Conservation (phyloP, 2,797 vertebrate species). For the Poecilia picta region DNA sequence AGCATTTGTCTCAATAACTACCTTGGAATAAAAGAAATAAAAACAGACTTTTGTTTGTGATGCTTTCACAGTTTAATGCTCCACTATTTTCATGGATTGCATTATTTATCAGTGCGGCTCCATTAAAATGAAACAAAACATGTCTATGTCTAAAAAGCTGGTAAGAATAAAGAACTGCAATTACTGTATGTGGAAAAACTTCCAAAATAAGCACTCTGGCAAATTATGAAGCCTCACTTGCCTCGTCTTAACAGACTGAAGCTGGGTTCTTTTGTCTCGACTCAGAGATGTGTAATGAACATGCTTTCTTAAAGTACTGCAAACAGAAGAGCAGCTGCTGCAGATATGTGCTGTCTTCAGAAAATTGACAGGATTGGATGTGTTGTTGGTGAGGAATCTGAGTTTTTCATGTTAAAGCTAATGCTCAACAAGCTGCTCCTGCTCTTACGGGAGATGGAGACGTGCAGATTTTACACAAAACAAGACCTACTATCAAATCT, state of each 20-base stretch:
- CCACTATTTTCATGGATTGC: slow-evolving; percentile 25
- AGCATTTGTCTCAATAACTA: slow-evolving; percentile 33
- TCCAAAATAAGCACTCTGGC: slow-evolving; percentile 38
- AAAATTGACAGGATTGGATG: slow-evolving; percentile 50
- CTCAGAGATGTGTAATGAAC: slow-evolving; percentile 42
- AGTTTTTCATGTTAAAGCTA: slow-evolving; percentile 31
- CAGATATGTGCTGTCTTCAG: slow-evolving; percentile 39
- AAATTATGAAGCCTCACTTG: slow-evolving; percentile 39
- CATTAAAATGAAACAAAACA: slow-evolving; percentile 32
- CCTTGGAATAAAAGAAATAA: slow-evolving; percentile 14
- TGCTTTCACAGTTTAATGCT: slow-evolving; percentile 16
- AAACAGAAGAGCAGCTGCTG: slow-evolving; percentile 47
- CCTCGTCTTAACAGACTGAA: slow-evolving; percentile 42
- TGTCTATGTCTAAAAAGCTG: slow-evolving; percentile 21
- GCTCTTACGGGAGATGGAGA: slow-evolving; percentile 44
- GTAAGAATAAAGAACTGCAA: slow-evolving; percentile 30
- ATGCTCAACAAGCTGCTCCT: slow-evolving; percentile 50
- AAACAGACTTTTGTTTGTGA: slow-evolving; percentile 17
- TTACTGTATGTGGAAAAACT: slow-evolving; percentile 39
- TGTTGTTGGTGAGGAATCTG: slow-evolving; percentile 50
- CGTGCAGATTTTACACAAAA: slow-evolving; percentile 60
- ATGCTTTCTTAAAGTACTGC: slow-evolving; percentile 34
- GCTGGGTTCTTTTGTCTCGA: slow-evolving; percentile 40
- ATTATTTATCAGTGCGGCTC: slow-evolving; percentile 11
- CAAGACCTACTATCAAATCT: slow-evolving; percentile 49